phyloP scores from a whole-genome alignment of 2,797 vertebrate species.

The Sebastes trivittatus region DNA sequence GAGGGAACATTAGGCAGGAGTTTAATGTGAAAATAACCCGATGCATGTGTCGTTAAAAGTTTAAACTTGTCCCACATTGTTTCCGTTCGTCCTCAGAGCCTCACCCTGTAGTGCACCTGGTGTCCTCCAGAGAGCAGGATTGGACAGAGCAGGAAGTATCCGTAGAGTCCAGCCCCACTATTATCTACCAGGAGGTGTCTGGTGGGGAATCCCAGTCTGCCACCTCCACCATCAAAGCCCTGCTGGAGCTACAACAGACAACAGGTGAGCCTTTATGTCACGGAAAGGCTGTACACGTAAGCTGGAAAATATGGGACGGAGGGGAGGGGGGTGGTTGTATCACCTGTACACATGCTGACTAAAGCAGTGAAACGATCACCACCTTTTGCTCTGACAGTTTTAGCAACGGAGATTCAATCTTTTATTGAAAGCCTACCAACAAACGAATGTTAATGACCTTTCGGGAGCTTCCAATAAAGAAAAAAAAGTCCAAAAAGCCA shows the following conservation, averaged over 20 bases:
- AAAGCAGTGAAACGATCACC: not conserved
- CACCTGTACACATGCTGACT: not conserved
- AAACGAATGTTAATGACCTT: fast-evolving
- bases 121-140: slow-evolving; percentile 94
- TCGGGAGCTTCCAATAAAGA: fast-evolving
- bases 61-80: not conserved
- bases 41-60: not conserved
- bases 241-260: slow-evolving; percentile 96
- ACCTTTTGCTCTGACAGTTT: not conserved
- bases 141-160: slow-evolving; percentile 97
- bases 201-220: slow-evolving; percentile 94
- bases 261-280: slow-evolving; percentile 82
- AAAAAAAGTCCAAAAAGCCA: not conserved
- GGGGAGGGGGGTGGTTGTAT: not conserved
- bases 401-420: not conserved
- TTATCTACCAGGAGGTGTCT: slow-evolving; percentile 95
- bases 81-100: slow-evolving; percentile 78
- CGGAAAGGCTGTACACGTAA: not conserved
- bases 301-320: not conserved
- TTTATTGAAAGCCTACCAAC: not conserved
- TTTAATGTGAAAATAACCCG: not conserved
- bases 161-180: slow-evolving; percentile 90
- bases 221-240: slow-evolving; percentile 96
- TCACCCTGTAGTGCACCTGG: slow-evolving; percentile 92
- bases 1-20: too few species aligned